Evolutionary conservation across 2,113 vertebrate genomes (phyloP).

Genomic region (Xenopus borealis): DNA sequence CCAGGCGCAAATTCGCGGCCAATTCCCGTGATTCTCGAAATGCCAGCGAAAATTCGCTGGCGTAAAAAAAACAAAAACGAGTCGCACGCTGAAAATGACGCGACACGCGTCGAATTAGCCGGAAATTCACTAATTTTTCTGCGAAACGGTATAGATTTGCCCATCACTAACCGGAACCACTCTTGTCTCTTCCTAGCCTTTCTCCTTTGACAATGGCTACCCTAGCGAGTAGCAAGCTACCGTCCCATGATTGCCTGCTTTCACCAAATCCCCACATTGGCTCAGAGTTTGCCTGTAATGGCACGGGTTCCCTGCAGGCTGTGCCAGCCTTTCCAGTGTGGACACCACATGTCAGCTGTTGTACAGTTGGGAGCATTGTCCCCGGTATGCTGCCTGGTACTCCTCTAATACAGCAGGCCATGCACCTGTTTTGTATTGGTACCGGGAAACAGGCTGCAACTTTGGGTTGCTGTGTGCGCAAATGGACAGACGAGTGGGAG

Average conservation of each 20-base stretch:
- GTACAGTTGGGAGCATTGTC: background rate
- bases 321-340: conserved; percentile 8
- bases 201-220: background rate
- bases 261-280: background rate
- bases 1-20: no score
- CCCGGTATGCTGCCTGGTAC: background rate
- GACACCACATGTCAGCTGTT: background rate
- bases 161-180: background rate
- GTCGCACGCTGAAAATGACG: no score
- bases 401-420: background rate
- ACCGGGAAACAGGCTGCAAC: background rate
- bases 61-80: no score
- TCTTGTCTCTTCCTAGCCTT: background rate
- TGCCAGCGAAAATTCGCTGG: no score
- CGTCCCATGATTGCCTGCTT: background rate
- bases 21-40: no score
- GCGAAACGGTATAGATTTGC: no score
- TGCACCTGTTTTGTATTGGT: background rate
- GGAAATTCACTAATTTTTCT: no score
- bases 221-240: background rate
- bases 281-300: background rate
- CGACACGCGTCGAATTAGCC: no score
- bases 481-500: background rate
- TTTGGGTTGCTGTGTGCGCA: conserved; percentile 22
- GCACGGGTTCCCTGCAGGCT: conserved; percentile 22